Base-by-base conservation (phyloP, 2,888 invertebrate genomes). In the Drosophila mettleri region DNA sequence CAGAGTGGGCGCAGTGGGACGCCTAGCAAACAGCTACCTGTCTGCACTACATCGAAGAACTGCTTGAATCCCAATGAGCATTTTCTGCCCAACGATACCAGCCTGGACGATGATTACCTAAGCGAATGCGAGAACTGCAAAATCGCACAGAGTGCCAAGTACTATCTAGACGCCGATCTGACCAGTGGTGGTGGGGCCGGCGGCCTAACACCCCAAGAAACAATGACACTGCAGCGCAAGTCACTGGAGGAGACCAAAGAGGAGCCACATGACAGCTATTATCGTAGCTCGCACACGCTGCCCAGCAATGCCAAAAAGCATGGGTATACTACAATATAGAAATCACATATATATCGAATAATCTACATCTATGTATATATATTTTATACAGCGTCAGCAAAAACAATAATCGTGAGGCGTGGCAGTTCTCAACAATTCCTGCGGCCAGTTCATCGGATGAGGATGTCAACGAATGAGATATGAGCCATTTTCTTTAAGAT, bases 71-170 rank as follows among this genome's bases (percentile, higher is more conserved):
- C 92, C 41, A 92, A 91, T 69, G 92, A 92, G 69, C 92, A 92
- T 76, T 92, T 92, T 67, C 79, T 92, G 73, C 92, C 92, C 63
- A 92, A 92, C 68, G 92, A 92, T 64, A 92, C 92, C 22, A 92
- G 92, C 55, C 78, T 92, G 58, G 93, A 94, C 51, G 96, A 96
- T 89, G 96, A 96, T 91, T 96, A 96, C 90, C 94, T 96, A 78
- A 96, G 95, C 92, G 96, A 96, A 92, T 96, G 96, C 92, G 96
- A 96, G 92, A 96, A 96, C 93, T 96, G 96, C 93, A 96, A 96
- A 92, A 95, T 95, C 52, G 95, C 95, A 6, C 95, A 94, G 80
- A 95, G 95, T 77, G 95, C 95, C 74, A 94, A 95, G 72, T 94
- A 94, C 87, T 94, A 94, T 89, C 92, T 94, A 74, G 94, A 94